Evolutionary conservation across 2,113 vertebrate genomes (phyloP), one percentile per base, ranked within the genome.

Genomic region (Rissa tridactyla): DNA sequence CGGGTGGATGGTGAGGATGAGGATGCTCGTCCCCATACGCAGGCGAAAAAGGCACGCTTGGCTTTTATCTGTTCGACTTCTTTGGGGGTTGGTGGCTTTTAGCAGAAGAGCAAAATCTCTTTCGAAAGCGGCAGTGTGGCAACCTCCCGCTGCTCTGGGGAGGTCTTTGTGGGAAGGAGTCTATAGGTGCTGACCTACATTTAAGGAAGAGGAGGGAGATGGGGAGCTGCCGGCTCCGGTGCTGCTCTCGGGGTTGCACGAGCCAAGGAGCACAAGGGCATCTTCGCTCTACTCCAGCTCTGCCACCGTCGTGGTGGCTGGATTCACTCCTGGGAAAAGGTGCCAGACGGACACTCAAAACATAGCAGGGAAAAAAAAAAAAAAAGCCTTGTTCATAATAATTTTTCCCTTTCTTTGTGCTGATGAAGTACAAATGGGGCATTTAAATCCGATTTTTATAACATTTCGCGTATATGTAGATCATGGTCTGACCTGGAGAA

Each of bases 121-220:
- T 86, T 47, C n/a, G 61, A 81, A 88, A 92, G 83, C 6, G 86
- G 88, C 69, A 7, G 66, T 19, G 88, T 87, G 42, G 91, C 87
- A 96, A 93, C 73, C 61, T 89, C 64, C 55, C 27, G 78, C 65
- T 61, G 70, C 92, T 82, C 82, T 4, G 4, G 87, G 75, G 70
- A 6, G 1, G 52, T 38, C 79, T 36, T 42, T 66, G 78, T 52
- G 90, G 86, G 86, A 91, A 79, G 68, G 76, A 73, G 36, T 46
- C 78, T 77, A 11, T 54, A 88, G 96, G 92, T 97, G 93, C 87
- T 92, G 96, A 96, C 96, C 95, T 96, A 96, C 66, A 94, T 96
- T 96, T 36, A 46, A 76, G 40, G 7, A 8, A 61, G 66, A 44
- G 49, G 58, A 82, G 47, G 7, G 18, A 60, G 46, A 46, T 5